phyloP scores from a whole-genome alignment of 2,797 vertebrate genomes.

The Acridotheres tristis region DNA sequence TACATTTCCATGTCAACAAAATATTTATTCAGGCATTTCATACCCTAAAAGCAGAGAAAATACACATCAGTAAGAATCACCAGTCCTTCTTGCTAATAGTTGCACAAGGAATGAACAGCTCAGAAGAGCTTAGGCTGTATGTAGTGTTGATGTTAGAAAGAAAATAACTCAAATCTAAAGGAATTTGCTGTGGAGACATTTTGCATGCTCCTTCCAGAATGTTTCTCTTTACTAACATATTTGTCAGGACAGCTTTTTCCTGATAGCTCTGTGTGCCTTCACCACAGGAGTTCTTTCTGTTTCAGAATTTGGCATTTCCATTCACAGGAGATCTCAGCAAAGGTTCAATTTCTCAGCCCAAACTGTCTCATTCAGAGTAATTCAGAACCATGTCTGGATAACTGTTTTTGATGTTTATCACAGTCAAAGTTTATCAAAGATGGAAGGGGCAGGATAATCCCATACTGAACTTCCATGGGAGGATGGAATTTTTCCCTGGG shows the following conservation, averaged over 20 bases:
- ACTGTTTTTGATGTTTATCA: not conserved
- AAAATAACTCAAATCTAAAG: not conserved
- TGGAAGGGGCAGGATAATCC: not conserved
- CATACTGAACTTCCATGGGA: not conserved
- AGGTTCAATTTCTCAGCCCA: not conserved
- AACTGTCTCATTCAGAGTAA: not conserved
- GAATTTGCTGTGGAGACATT: not conserved
- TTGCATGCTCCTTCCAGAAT: not conserved
- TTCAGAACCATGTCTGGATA: not conserved
- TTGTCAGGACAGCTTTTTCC: not conserved
- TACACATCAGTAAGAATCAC: not conserved
- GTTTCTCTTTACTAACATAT: not conserved
- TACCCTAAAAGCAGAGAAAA: not conserved
- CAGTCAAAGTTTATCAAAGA: not conserved
- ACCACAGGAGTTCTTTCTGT: not conserved
- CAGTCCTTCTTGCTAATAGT: not conserved
- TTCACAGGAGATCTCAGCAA: not conserved
- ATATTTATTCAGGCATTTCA: conserved; percentile 10
- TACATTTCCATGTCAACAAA: not conserved
- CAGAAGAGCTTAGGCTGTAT: not conserved
- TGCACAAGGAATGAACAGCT: conserved; percentile 36
- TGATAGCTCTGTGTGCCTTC: not conserved
- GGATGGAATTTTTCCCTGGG: not conserved
- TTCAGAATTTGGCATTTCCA: not conserved
- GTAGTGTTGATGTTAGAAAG: conserved; percentile 24